Percentiles rank a stretch among this genome's conserved stretches.
These are phyloP conservation scores for Monochamus alternatus DNA, from an alignment of 2,888 invertebrate species.

Conservation along the genomic window DNA sequence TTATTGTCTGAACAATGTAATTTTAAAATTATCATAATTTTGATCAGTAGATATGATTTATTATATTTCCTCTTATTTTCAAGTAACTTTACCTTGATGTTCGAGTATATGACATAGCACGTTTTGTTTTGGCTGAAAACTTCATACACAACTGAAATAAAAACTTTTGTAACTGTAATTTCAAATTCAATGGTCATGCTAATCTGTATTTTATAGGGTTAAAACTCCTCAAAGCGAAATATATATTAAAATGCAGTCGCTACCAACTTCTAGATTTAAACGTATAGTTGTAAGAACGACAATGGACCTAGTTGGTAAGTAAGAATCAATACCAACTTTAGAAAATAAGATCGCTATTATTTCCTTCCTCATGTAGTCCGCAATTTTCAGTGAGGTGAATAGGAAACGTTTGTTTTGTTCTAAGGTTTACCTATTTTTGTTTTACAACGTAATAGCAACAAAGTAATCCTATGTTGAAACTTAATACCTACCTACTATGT, in stretches of 20 bases:
- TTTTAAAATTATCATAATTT: not conserved
- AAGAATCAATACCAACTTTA: conserved; percentile 40
- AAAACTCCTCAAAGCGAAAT: conserved; percentile 65
- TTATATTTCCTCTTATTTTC: not conserved
- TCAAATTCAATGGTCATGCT: conserved; percentile 33
- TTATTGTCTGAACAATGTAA: too few species aligned
- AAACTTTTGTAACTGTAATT: conserved; percentile 32
- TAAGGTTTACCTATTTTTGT: conserved; percentile 9
- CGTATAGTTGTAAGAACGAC: conserved; percentile 76
- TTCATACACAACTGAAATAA: conserved; percentile 23
- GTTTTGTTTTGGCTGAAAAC: conserved; percentile 2
- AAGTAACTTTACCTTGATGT: not conserved
- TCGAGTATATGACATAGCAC: not conserved
- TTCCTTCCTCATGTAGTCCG: conserved; percentile 3
- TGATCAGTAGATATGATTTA: not conserved
- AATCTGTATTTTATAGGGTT: conserved; percentile 45
- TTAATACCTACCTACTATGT: too few species aligned
- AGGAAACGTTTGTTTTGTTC: conserved; percentile 7
- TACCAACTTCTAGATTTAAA: conserved; percentile 75
- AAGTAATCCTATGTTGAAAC: not conserved
- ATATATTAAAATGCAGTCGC: conserved; percentile 71
- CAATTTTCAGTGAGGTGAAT: not conserved
- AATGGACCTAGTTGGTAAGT: conserved; percentile 77
- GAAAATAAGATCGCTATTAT: conserved; percentile 30
- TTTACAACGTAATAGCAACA: conserved; percentile 9